These are phyloP conservation scores for Pogoniulus pusillus DNA, from an alignment of 2,797 vertebrate species.

Conservation along the genomic window DNA sequence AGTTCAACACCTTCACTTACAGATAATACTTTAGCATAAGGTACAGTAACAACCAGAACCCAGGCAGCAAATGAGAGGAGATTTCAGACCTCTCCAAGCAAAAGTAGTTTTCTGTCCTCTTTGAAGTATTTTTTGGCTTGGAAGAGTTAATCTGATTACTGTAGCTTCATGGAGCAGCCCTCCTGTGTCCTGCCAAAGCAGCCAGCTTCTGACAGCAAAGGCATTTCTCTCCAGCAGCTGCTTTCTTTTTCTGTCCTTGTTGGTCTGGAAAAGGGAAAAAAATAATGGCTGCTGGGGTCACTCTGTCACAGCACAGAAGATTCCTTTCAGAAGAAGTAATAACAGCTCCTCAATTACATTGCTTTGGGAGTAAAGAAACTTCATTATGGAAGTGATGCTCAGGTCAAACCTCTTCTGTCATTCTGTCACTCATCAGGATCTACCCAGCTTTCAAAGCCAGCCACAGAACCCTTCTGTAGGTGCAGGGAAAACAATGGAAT, in stretches of 20 bases:
- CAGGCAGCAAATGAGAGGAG: not conserved
- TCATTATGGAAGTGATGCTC: conserved; percentile 45
- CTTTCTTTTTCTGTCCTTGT: conserved; percentile 29
- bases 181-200: conserved; percentile 18
- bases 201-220: not conserved
- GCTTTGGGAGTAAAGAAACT: conserved; percentile 26
- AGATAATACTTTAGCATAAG: not conserved
- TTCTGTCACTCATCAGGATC: conserved; percentile 42
- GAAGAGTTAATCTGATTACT: conserved; percentile 14
- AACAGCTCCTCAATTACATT: conserved; percentile 21
- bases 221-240: conserved; percentile 7
- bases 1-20: not conserved
- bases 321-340: conserved; percentile 30
- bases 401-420: conserved; percentile 46
- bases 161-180: not conserved
- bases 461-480: not conserved
- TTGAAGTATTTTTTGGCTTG: not conserved
- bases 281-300: not conserved
- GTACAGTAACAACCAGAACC: not conserved
- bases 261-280: not conserved
- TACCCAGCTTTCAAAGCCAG: not conserved
- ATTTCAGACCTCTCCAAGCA: not conserved
- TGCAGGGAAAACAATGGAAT: not conserved
- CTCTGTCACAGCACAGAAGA: conserved; percentile 23
- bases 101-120: not conserved